Conservation (phyloP, 2,113 vertebrate genomes). For the Silurus meridionalis region DNA sequence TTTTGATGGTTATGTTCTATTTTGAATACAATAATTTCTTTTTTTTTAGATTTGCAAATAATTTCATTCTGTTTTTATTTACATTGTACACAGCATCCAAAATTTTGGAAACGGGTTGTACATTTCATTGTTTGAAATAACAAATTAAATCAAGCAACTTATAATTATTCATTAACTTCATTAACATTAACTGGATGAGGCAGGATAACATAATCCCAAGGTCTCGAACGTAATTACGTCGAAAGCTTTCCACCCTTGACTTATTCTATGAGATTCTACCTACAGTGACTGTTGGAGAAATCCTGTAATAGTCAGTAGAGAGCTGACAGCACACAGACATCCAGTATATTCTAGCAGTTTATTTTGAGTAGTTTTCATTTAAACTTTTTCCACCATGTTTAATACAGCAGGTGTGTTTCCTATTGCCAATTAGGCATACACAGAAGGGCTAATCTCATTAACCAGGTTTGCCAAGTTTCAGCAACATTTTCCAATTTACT, state of each 20-base stretch:
- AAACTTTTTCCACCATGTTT: background rate
- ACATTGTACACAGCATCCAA: no score
- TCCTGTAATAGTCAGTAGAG: background rate
- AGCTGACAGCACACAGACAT: background rate
- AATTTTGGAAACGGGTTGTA: no score
- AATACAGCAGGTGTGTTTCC: background rate
- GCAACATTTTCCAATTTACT: background rate
- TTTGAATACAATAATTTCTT: no score
- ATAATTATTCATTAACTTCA: background rate
- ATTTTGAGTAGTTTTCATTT: background rate
- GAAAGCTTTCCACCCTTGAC: background rate
- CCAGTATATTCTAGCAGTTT: background rate
- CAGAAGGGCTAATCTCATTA: background rate
- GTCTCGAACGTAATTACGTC: background rate
- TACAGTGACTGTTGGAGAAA: background rate
- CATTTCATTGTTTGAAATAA: no score
- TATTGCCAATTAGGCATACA: background rate
- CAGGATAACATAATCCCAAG: background rate
- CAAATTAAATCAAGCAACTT: background rate
- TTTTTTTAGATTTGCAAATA: no score
- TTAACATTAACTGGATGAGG: background rate
- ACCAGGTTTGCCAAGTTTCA: background rate
- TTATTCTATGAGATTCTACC: background rate
- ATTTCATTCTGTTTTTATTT: no score
- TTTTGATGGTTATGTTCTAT: no score